These are phyloP conservation scores for Amblyraja radiata DNA, from an alignment of 2,797 vertebrate species.

Conservation along the genomic window DNA sequence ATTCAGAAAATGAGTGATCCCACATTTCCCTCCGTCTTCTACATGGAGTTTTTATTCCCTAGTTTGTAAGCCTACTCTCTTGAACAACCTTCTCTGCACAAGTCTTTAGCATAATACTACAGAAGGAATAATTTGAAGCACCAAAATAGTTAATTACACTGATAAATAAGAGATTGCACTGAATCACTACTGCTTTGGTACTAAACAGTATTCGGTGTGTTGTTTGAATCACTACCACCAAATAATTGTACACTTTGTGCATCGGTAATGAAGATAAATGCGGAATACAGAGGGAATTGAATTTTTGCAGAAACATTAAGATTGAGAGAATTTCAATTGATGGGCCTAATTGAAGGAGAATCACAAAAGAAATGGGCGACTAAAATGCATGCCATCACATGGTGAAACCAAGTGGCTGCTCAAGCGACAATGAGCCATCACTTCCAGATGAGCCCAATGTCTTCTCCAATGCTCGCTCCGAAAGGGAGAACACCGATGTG, in stretches of 20 bases:
- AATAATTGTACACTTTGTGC: no score
- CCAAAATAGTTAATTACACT: neutral
- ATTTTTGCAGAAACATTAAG: neutral
- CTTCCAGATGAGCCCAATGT: no score
- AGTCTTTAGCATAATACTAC: neutral
- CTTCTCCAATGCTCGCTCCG: no score
- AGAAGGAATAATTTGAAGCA: neutral
- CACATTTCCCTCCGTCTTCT: neutral
- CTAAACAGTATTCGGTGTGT: neutral
- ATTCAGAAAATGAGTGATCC: conserved; percentile 32
- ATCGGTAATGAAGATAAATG: neutral
- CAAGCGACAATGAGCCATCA: no score
- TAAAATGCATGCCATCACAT: neutral
- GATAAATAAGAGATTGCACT: neutral
- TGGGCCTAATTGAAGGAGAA: neutral
- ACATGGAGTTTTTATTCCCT: neutral
- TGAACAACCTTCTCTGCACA: neutral
- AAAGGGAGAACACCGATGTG: no score
- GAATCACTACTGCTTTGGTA: neutral
- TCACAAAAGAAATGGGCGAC: neutral
- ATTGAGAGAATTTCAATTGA: no score
- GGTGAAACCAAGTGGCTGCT: no score
- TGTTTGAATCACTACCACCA: neutral
- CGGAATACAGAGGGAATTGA: neutral
- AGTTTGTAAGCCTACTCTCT: neutral